Evolutionary conservation across 1,140 invertebrate genomes (phyloP).

Genomic region (Drosophila gunungcola): DNA sequence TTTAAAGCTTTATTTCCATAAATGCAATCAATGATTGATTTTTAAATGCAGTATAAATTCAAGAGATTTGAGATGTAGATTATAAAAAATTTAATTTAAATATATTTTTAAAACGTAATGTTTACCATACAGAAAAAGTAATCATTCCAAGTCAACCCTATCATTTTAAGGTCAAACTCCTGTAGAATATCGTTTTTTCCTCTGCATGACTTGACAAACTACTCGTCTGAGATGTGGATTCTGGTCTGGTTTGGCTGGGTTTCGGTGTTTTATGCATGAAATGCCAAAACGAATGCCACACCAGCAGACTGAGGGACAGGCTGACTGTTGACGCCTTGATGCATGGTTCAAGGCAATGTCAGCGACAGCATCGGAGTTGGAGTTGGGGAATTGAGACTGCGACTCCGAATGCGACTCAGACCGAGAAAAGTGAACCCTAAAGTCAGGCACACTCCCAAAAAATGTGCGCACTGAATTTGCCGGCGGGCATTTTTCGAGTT

Average conservation of each 20-base stretch:
- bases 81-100: too few relatives aligned
- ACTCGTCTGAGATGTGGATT: constrained; percentile 36
- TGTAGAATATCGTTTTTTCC: constrained; percentile 7
- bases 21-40: too few relatives aligned
- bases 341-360: constrained; percentile 72
- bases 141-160: too few relatives aligned
- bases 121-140: too few relatives aligned
- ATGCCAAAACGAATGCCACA: constrained; percentile 74
- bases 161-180: neutral
- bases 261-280: constrained; percentile 70
- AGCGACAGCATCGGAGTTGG: constrained; percentile 32
- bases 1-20: too few relatives aligned
- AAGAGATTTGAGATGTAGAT: too few relatives aligned
- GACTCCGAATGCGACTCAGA: constrained; percentile 1
- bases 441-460: constrained; percentile 64
- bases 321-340: constrained; percentile 71
- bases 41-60: too few relatives aligned
- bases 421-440: constrained; percentile 34
- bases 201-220: constrained; percentile 68
- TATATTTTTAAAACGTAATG: too few relatives aligned
- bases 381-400: constrained; percentile 10
- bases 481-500: constrained; percentile 38
- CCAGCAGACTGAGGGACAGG: constrained; percentile 34
- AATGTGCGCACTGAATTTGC: constrained; percentile 37
- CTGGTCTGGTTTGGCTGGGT: constrained; percentile 32